Conservation (phyloP, 1,140 invertebrate species). For the Drosophila nasuta region DNA sequence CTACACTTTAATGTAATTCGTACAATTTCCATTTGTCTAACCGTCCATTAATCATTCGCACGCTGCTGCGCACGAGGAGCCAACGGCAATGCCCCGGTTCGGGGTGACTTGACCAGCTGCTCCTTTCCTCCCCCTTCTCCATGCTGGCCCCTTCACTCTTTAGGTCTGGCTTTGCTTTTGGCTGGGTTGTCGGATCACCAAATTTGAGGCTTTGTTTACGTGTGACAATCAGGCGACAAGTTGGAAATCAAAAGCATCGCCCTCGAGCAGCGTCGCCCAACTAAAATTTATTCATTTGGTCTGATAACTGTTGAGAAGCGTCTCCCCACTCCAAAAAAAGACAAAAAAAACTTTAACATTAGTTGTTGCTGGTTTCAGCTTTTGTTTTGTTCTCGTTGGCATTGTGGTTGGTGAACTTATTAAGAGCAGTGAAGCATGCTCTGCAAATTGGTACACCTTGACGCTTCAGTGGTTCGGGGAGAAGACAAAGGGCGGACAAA, state of each 20-base stretch:
- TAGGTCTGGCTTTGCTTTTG: too few relatives aligned
- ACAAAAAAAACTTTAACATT: slow-evolving; percentile 21
- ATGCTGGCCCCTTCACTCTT: background rate
- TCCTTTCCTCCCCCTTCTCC: slow-evolving; percentile 3
- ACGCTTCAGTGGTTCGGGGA: slow-evolving; percentile 70
- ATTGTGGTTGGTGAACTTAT: slow-evolving; percentile 74
- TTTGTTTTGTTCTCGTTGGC: slow-evolving; percentile 24
- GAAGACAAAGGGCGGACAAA: slow-evolving; percentile 71
- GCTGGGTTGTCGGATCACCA: slow-evolving; percentile 38
- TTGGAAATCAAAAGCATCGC: slow-evolving; percentile 71
- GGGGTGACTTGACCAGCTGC: slow-evolving; percentile 37
- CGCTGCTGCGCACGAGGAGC: slow-evolving; percentile 69
- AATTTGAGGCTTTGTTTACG: slow-evolving; percentile 81
- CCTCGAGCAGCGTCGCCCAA: slow-evolving; percentile 23
- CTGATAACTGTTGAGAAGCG: slow-evolving; percentile 56
- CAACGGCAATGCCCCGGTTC: background rate
- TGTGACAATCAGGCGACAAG: slow-evolving; percentile 81
- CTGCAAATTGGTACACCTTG: slow-evolving; percentile 83
- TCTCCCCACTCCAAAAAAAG: slow-evolving; percentile 21
- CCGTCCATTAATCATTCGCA: slow-evolving; percentile 79
- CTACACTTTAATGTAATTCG: slow-evolving; percentile 83
- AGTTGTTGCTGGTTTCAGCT: background rate
- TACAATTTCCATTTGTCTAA: slow-evolving; percentile 82
- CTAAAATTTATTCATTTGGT: slow-evolving; percentile 77
- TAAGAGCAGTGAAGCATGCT: slow-evolving; percentile 78